phyloP scores from a whole-genome alignment of 2,888 invertebrate species.

The Caenorhabditis sp. region DNA sequence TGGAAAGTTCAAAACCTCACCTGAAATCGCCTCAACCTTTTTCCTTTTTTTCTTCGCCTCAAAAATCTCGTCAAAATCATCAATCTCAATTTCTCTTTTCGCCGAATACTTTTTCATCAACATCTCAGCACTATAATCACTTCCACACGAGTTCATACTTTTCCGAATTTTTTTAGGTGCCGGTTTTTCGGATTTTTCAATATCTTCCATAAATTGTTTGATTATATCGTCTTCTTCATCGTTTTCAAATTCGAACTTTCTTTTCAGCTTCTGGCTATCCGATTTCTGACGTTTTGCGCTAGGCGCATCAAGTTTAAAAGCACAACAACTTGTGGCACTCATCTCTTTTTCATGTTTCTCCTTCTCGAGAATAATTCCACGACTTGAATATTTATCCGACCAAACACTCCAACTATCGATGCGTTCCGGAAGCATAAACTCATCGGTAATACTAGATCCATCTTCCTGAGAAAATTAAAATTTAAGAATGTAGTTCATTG shows the following conservation, averaged over 20 bases:
- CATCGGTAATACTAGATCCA: constrained; percentile 13
- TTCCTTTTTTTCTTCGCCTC: background rate
- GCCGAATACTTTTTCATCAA: constrained; percentile 17
- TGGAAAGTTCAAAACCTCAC: background rate
- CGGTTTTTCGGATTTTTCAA: constrained; percentile 23
- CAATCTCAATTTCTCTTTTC: background rate
- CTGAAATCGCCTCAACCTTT: background rate
- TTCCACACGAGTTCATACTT: constrained; percentile 20
- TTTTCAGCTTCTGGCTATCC: background rate
- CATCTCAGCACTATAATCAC: constrained; percentile 20
- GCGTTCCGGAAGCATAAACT: constrained; percentile 27
- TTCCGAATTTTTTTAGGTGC: constrained; percentile 10
- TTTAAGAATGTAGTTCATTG: background rate
- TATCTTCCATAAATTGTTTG: constrained; percentile 33
- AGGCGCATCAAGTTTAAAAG: constrained; percentile 37
- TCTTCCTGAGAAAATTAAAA: background rate
- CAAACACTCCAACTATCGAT: constrained; percentile 49
- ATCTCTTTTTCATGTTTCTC: constrained; percentile 13
- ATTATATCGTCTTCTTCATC: constrained; percentile 30
- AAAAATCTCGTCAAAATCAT: constrained; percentile 5
- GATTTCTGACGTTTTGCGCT: background rate
- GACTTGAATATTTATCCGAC: constrained; percentile 34
- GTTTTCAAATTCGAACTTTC: background rate
- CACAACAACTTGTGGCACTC: constrained; percentile 28
- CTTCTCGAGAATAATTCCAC: constrained; percentile 6